Base-by-base conservation (phyloP, 2,113 vertebrate species). In the Himantopus leucocephalus region DNA sequence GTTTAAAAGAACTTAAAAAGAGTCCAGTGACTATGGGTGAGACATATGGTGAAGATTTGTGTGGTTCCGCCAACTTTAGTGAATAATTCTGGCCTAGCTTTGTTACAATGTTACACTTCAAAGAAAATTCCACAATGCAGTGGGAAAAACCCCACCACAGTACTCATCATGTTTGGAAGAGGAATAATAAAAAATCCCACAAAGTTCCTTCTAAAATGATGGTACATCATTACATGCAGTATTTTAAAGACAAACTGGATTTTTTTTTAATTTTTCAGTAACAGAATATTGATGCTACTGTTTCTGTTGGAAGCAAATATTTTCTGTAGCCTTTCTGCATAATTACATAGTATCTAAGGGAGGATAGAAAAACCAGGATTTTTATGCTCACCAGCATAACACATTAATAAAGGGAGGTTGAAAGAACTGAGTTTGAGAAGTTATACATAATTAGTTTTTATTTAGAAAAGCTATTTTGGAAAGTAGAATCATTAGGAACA, bases 31-130 rank as follows among this genome's bases (percentile, higher is more conserved):
- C 6, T 22, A 5, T 6, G 6, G 14, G 12, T 4, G 4, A 39
- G 8, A 11, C 8, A 50, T 19, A 24, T 17, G 15, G 9, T 35
- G 47, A 55, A 43, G 19, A 2, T 47, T 24, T 34, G 5, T 16
- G 10, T 6, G 4, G 2, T 17, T 1, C 4, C 26, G 11, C 7
- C n/a, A 2, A 0, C 1, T 56, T 22, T 2, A 12, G 3, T 14
- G 4, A 15, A 3, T 37, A 2, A 3, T 39, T 47, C 5, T 0
- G 2, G 5, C 1, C 0, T 29, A 1, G 20, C 24, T 50, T 45
- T 48, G 12, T 37, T 78, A 48, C 15, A 34, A 64, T 41, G 5
- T 41, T 20, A 12, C 3, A 6, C 14, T 34, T 79, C 1, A 45
- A 45, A 56, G 14, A 43, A 32, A 32, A 3, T 21, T 32, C 2